Evolutionary conservation across 2,888 invertebrate species (phyloP).

Genomic region (Trichogramma evanescens): DNA sequence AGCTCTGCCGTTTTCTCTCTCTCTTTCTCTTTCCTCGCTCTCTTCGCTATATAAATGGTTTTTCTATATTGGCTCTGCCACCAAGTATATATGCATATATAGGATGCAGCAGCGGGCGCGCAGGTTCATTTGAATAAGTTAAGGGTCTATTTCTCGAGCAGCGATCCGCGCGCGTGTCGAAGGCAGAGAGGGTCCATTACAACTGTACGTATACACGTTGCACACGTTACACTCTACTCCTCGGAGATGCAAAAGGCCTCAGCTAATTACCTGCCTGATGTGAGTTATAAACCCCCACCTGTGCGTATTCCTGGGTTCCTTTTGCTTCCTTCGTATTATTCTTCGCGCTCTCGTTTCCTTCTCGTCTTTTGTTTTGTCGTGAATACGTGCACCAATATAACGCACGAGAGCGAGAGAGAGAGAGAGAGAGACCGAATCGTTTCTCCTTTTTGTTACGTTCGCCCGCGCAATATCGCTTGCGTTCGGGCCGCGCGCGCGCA

Average conservation of each 20-base stretch:
- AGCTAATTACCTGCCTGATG: slow-evolving; percentile 49
- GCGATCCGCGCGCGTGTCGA: slow-evolving; percentile 27
- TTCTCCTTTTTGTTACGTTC: slow-evolving; percentile 1
- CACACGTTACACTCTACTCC: no score
- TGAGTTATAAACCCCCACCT: slow-evolving; percentile 45
- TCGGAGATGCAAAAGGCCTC: slow-evolving; percentile 40
- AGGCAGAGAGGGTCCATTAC: neutral
- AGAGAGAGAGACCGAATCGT: neutral
- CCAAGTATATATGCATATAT: slow-evolving; percentile 11
- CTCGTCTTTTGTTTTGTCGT: slow-evolving; percentile 4
- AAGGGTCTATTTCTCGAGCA: slow-evolving; percentile 35
- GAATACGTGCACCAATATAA: no score
- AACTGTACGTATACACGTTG: no score
- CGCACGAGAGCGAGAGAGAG: no score
- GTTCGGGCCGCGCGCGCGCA: neutral
- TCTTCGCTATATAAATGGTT: slow-evolving; percentile 44
- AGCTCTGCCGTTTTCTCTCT: no score
- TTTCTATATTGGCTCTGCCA: slow-evolving; percentile 46
- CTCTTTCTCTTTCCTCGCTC: no score
- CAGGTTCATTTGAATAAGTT: slow-evolving; percentile 48
- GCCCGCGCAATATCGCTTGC: neutral
- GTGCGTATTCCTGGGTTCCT: neutral
- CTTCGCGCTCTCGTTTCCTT: slow-evolving; percentile 20
- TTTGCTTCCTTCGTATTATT: neutral
- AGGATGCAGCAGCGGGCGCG: slow-evolving; percentile 26